Conservation (phyloP, 2,888 invertebrate species). For the Cataglyphis rosenhaueri region DNA sequence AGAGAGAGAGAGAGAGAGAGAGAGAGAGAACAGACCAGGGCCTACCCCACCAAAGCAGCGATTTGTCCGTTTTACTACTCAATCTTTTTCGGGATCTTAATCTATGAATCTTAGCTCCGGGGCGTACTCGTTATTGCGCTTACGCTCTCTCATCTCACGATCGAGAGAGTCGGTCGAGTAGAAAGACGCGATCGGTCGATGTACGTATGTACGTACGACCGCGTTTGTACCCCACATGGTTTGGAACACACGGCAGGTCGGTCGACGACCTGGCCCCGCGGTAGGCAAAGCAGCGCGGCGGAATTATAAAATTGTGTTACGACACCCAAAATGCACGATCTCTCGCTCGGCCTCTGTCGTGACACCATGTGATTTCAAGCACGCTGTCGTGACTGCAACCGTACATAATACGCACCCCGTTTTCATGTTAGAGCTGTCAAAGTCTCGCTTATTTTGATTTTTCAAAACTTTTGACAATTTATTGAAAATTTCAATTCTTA, state of each 20-base stretch:
- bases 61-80: conserved; percentile 68
- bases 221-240: conserved; percentile 57
- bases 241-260: conserved; percentile 45
- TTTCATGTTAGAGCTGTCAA: neutral
- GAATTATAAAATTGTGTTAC: conserved; percentile 78
- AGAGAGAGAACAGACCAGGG: conserved; percentile 66
- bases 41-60: conserved; percentile 78
- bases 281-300: conserved; percentile 61
- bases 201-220: conserved; percentile 51
- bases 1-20: too few species aligned
- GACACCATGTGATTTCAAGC: neutral
- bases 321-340: conserved; percentile 64
- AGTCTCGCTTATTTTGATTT: neutral
- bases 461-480: neutral
- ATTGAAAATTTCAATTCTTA: neutral
- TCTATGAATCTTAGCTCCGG: conserved; percentile 20
- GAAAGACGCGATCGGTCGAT: conserved; percentile 43
- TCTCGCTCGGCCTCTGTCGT: neutral
- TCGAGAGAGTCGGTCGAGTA: conserved; percentile 46
- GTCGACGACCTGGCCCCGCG: conserved; percentile 60
- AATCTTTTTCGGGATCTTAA: neutral
- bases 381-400: neutral
- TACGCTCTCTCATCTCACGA: conserved; percentile 55
- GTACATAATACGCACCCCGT: neutral
- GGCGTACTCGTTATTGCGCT: conserved; percentile 54